Conservation (phyloP, 2,888 invertebrate genomes). For the Lypha dubia region DNA sequence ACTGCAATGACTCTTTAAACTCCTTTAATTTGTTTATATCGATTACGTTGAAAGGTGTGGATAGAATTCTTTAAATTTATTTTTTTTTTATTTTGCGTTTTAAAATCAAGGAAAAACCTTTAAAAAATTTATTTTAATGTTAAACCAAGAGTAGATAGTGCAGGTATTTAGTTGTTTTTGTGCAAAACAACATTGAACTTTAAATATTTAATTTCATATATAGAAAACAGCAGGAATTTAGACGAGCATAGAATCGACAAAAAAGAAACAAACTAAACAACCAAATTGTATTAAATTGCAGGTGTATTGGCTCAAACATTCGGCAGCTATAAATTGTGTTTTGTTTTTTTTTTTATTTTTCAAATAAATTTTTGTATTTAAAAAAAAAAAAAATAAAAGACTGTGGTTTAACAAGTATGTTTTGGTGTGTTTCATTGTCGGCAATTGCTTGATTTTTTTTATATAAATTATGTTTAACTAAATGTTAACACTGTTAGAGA, state of each 20-base stretch:
- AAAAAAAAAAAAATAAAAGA: neutral
- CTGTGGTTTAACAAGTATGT: slow-evolving; percentile 56
- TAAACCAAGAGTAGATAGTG: slow-evolving; percentile 26
- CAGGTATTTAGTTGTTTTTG: slow-evolving; percentile 31
- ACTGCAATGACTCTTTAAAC: slow-evolving; percentile 58
- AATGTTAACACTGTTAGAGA: slow-evolving; percentile 67
- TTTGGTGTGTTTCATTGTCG: slow-evolving; percentile 45
- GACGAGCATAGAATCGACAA: neutral
- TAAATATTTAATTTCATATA: slow-evolving; percentile 68
- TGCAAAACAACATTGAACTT: slow-evolving; percentile 69
- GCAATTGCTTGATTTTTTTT: slow-evolving; percentile 61
- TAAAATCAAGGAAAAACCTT: slow-evolving; percentile 54
- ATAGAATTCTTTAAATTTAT: neutral
- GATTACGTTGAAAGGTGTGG: slow-evolving; percentile 55
- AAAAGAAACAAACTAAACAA: neutral
- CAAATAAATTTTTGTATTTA: slow-evolving; percentile 22
- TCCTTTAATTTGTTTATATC: slow-evolving; percentile 60
- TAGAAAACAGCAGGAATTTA: slow-evolving; percentile 64
- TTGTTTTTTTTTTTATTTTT: slow-evolving; percentile 28
- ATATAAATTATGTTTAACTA: slow-evolving; percentile 66
- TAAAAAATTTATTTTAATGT: slow-evolving; percentile 59
- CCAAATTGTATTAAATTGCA: slow-evolving; percentile 39
- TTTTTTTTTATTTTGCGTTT: neutral
- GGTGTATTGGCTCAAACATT: slow-evolving; percentile 54
- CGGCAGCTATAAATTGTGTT: slow-evolving; percentile 34